These are phyloP conservation scores for Melanotaenia boesemani DNA, from an alignment of 2,797 vertebrate species.

Conservation along the genomic window DNA sequence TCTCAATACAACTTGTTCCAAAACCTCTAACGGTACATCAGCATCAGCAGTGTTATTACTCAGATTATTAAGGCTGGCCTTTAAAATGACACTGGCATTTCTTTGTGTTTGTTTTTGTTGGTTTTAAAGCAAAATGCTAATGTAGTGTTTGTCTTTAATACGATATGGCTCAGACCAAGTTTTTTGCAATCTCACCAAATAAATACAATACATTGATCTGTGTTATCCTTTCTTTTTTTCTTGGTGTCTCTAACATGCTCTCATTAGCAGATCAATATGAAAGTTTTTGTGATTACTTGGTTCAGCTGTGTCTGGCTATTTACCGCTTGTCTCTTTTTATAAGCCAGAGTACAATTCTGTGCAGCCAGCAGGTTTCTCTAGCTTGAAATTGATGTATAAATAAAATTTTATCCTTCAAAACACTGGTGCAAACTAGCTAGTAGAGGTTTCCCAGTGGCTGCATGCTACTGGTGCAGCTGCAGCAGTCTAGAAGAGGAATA, in stretches of 20 bases:
- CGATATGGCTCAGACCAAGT: slow-evolving; percentile 16
- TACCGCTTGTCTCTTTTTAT: slow-evolving; percentile 33
- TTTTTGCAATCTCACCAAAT: slow-evolving; percentile 31
- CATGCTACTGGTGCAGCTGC: slow-evolving; percentile 20
- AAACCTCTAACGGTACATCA: slow-evolving; percentile 4
- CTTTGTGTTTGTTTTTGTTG: not conserved
- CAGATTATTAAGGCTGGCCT: not conserved
- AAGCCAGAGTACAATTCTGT: slow-evolving; percentile 35
- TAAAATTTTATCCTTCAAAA: slow-evolving; percentile 31
- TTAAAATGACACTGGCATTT: not conserved
- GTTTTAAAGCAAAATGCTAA: not conserved
- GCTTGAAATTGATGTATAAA: slow-evolving; percentile 51
- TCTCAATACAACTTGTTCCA: slow-evolving; percentile 15
- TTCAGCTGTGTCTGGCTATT: slow-evolving; percentile 36
- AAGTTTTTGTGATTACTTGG: slow-evolving; percentile 58
- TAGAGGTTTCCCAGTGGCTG: slow-evolving; percentile 20
- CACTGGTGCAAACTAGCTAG: slow-evolving; percentile 1
- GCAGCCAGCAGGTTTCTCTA: slow-evolving; percentile 33
- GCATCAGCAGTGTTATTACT: not conserved
- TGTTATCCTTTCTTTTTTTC: slow-evolving; percentile 18
- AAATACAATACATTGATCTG: slow-evolving; percentile 32
- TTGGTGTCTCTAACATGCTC: slow-evolving; percentile 19
- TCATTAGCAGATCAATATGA: slow-evolving; percentile 44
- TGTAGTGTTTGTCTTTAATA: slow-evolving; percentile 10
- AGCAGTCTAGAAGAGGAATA: slow-evolving; percentile 7